Conservation (phyloP, 2,888 invertebrate genomes). For the Chymomyza fuscimana region DNA sequence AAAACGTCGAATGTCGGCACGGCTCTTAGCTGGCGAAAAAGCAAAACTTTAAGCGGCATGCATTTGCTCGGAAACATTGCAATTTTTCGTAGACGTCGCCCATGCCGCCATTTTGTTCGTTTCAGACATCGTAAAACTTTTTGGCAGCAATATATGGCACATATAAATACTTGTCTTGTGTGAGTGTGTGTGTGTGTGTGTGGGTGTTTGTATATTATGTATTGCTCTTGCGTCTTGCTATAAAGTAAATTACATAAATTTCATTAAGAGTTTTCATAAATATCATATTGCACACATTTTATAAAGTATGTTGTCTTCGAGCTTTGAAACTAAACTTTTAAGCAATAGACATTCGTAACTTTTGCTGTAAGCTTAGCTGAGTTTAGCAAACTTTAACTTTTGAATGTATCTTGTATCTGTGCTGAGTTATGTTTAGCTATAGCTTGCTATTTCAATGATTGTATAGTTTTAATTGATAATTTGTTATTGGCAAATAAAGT, state of each 20-base stretch:
- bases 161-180: constrained; percentile 43
- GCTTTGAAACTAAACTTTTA: background rate
- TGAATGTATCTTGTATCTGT: background rate
- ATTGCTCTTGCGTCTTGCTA: background rate
- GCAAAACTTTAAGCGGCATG: constrained; percentile 43
- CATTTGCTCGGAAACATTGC: constrained; percentile 35
- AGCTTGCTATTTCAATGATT: background rate
- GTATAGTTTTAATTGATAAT: background rate
- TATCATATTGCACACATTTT: background rate
- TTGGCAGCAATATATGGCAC: constrained; percentile 42
- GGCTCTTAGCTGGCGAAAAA: background rate
- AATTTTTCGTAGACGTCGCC: constrained; percentile 48
- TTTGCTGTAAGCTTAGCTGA: background rate
- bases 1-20: constrained; percentile 56
- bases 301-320: background rate
- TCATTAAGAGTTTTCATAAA: constrained; percentile 45
- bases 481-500: background rate
- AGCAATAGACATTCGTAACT: background rate
- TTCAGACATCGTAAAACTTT: constrained; percentile 37
- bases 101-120: background rate
- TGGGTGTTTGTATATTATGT: constrained; percentile 5
- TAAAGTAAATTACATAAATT: constrained; percentile 46
- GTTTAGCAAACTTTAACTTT: background rate
- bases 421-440: background rate
- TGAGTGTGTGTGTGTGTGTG: constrained; percentile 13